A percentile compares a stretch with the other conserved stretches of the same genome.
These are phyloP conservation scores for Macroglossus sobrinus DNA, from an alignment of 2,113 vertebrate species.

Conservation along the genomic window DNA sequence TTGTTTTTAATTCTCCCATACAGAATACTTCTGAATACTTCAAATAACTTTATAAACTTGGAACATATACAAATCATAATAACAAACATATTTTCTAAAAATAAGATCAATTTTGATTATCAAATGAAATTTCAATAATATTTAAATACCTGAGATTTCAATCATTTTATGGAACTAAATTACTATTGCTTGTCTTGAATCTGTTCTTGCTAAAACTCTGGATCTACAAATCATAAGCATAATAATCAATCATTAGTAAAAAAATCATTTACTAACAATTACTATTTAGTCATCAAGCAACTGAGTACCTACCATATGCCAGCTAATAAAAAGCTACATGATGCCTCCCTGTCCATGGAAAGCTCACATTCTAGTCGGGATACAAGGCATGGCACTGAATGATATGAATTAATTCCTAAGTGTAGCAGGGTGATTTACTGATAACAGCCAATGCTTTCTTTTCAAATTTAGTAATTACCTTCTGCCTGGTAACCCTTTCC, in stretches of 20 bases:
- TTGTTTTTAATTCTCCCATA: neutral
- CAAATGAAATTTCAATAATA: neutral
- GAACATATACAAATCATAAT: neutral
- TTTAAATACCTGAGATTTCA: neutral
- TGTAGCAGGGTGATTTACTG: neutral
- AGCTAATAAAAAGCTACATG: neutral
- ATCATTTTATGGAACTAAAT: neutral
- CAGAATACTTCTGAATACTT: neutral
- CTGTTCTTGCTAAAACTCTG: neutral
- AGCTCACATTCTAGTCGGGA: neutral
- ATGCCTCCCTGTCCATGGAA: neutral
- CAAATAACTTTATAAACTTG: neutral
- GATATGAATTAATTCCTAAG: neutral
- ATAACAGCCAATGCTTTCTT: neutral
- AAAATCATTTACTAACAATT: neutral
- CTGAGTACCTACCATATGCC: neutral
- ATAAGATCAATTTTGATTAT: neutral
- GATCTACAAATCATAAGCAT: neutral
- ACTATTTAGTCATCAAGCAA: neutral
- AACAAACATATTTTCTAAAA: conserved; percentile 1
- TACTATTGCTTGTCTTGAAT: neutral
- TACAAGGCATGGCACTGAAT: neutral
- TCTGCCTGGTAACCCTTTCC: neutral
- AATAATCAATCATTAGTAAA: neutral
- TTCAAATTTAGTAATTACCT: neutral